A percentile compares a stretch with the other conserved stretches of the same genome.
Evolutionary conservation across 1,140 invertebrate genomes (phyloP).

Genomic region (Parapsyche elsis): DNA sequence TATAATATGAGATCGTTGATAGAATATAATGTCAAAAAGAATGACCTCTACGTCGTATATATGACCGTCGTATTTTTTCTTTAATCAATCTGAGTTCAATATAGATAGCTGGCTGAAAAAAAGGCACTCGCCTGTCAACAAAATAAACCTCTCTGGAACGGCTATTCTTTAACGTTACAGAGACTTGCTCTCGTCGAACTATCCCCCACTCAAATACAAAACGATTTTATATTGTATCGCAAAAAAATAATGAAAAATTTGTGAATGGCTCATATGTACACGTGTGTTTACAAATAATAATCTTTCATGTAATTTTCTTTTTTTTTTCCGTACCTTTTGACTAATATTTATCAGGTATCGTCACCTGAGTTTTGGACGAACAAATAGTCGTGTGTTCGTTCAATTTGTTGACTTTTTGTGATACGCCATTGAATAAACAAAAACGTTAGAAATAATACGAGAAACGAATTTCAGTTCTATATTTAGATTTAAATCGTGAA

Average conservation of each 20-base stretch:
- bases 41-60: neutral
- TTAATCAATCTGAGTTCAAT: constrained; percentile 8
- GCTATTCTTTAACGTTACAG: neutral
- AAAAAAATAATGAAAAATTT: neutral
- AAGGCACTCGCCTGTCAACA: neutral
- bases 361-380: no score
- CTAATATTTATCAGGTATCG: no score
- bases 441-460: no score
- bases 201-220: neutral
- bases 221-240: neutral
- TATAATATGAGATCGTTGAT: no score
- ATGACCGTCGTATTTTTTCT: neutral
- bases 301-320: neutral
- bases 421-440: no score
- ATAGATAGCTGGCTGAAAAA: neutral
- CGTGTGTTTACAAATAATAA: neutral
- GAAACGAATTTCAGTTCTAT: no score
- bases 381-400: no score
- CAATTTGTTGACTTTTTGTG: no score
- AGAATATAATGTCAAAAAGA: no score
- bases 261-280: neutral
- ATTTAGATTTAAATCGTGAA: no score
- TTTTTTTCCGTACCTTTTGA: neutral
- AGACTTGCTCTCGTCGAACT: neutral
- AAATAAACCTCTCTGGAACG: neutral